Evolutionary conservation across 2,888 invertebrate species (phyloP), one percentile per base, ranked within the genome.

Genomic region (Prostheceraeus crozeri): DNA sequence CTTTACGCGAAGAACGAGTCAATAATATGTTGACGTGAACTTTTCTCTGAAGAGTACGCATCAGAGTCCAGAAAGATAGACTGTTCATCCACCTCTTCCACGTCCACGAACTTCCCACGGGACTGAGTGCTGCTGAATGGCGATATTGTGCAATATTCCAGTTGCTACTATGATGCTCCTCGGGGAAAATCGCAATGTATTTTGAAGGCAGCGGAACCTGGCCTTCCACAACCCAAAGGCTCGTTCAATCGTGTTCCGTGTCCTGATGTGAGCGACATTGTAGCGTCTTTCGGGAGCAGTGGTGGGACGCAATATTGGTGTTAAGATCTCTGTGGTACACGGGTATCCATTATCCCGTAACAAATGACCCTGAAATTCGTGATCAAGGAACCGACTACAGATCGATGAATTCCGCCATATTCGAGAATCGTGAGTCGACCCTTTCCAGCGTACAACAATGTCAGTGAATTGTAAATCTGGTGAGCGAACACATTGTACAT

Each of bases 221-320:
- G 45, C 45, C 21, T 40, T 40, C 45, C 45, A 40, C 14, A 40
- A 14, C 14, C 45, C 45, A 40, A 40, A 40, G 14, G 45, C 21
- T 40, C 45, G 45, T 6, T 40, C n/a, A 40, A 40, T 40, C 21
- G 45, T 40, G 21, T 40, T 40, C 21, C 45, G 14, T 14, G 45
- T 40, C 14, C 45, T 14, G 21, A 40, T 40, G 19, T 40, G 45
- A 14, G 45, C 14, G 45, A 14, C 14, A 19, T 40, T 40, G 21
- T 40, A 40, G 14, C 45, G 14, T 40, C 45, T 14, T 40, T 40
- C 45, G 14, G 14, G 14, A 40, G 45, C 14, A 14, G 21, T 14
- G 14, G 14, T 14, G 14, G 45, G 45, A 40, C 21, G 14, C 21
- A 14, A 19, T 40, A 40, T 14, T 40, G 45, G 45, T 14, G 45